A percentile compares a stretch with the other conserved stretches of the same genome.
Conservation (phyloP, 2,888 invertebrate species). For the Cephus pulcher region DNA sequence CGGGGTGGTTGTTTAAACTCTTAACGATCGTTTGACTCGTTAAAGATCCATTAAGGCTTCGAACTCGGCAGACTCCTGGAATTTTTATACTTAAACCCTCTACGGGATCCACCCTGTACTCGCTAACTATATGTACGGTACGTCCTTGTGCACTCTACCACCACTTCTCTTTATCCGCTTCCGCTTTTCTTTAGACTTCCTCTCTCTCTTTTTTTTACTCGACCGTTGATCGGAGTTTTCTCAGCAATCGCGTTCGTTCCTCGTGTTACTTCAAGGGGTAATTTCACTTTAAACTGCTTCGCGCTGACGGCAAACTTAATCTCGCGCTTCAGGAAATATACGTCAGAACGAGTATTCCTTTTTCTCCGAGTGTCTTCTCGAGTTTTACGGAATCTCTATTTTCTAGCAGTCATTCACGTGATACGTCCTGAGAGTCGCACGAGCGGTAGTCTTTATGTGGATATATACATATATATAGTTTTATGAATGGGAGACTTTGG, state of each 20-base stretch:
- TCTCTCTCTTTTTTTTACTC: conserved; percentile 3
- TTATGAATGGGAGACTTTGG: neutral
- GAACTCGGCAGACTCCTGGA: conserved; percentile 35
- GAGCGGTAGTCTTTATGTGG: neutral
- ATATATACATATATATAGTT: neutral
- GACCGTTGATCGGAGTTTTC: conserved; percentile 38
- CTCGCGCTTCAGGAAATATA: neutral
- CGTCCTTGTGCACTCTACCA: conserved; percentile 4
- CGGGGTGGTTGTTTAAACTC: conserved; percentile 51
- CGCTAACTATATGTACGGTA: neutral
- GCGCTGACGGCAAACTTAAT: neutral
- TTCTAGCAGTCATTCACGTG: neutral
- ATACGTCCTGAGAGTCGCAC: neutral
- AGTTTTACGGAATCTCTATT: neutral
- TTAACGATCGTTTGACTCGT: conserved; percentile 61
- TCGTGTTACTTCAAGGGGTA: conserved; percentile 44
- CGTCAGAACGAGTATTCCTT: neutral
- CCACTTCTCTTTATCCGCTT: conserved; percentile 5
- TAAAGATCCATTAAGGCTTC: conserved; percentile 52
- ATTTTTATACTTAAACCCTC: conserved; percentile 30
- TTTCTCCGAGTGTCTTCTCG: neutral
- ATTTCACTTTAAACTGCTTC: neutral
- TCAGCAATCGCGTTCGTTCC: conserved; percentile 51
- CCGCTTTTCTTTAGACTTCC: conserved; percentile 9
- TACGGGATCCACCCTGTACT: neutral